phyloP scores from a whole-genome alignment of 1,140 invertebrate species.

The Drosophila bipectinata region DNA sequence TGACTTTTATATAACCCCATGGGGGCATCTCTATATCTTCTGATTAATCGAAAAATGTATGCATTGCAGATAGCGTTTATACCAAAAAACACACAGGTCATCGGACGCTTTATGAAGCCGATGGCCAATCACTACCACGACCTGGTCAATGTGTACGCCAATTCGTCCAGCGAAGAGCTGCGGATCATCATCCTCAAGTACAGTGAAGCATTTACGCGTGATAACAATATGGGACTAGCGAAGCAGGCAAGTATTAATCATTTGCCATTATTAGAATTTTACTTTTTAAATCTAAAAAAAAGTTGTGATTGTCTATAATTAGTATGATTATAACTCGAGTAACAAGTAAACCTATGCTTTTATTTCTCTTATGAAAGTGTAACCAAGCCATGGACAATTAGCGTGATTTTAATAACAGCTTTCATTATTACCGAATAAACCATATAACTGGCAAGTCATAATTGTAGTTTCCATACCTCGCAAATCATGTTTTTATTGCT shows the following conservation, averaged over 20 bases:
- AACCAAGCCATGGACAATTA: no score
- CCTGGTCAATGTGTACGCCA: constrained; percentile 91
- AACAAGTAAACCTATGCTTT: no score
- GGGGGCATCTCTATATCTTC: background rate
- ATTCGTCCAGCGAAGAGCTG: constrained; percentile 90
- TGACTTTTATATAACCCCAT: constrained; percentile 70
- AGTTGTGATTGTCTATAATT: background rate
- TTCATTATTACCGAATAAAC: background rate
- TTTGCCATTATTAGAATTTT: background rate
- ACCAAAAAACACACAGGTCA: constrained; percentile 96
- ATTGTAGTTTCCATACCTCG: background rate
- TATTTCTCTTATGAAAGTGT: no score
- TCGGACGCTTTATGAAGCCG: constrained; percentile 95
- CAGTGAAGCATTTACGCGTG: constrained; percentile 92
- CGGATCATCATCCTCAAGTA: constrained; percentile 90
- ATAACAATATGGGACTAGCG: constrained; percentile 92
- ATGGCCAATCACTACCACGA: constrained; percentile 96
- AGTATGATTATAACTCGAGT: background rate
- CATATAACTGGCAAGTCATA: background rate
- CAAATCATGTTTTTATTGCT: background rate
- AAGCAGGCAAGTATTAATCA: constrained; percentile 86
- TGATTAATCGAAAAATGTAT: background rate
- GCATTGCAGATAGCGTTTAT: constrained; percentile 87
- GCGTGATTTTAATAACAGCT: background rate
- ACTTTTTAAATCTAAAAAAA: background rate